phyloP scores from a whole-genome alignment of 2,888 invertebrate species.

The Clitarchus hookeri region DNA sequence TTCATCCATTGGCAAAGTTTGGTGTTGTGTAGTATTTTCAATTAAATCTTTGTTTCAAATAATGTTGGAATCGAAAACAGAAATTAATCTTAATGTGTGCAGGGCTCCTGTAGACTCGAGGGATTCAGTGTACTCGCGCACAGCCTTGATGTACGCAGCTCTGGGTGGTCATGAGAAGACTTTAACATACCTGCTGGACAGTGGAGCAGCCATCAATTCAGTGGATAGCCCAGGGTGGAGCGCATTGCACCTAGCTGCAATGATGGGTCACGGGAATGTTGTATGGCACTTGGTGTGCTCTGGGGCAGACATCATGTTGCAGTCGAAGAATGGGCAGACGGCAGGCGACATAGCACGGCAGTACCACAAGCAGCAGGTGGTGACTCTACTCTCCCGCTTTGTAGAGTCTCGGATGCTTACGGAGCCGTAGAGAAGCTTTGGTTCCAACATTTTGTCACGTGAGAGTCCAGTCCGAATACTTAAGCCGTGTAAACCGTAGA shows the following conservation, averaged over 20 bases:
- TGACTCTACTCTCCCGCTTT: not conserved
- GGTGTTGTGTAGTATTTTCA: too few relatives aligned
- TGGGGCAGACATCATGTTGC: not conserved
- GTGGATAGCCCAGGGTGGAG: not conserved
- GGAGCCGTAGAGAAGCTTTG: too few relatives aligned
- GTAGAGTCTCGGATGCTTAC: too few relatives aligned
- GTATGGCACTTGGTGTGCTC: not conserved
- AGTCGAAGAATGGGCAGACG: not conserved
- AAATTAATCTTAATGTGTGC: not conserved
- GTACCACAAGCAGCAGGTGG: constrained; percentile 8
- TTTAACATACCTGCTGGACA: not conserved
- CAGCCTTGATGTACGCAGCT: not conserved
- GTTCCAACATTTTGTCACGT: too few relatives aligned
- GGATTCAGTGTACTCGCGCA: not conserved
- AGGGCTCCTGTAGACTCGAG: not conserved
- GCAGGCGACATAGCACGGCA: not conserved
- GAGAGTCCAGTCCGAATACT: too few relatives aligned
- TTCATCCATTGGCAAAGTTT: too few relatives aligned
- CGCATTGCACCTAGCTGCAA: not conserved
- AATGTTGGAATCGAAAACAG: too few relatives aligned
- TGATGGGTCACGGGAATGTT: not conserved
- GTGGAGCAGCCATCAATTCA: not conserved
- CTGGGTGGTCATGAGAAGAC: not conserved
- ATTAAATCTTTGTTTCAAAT: too few relatives aligned
- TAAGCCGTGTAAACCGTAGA: too few relatives aligned